phyloP scores from a whole-genome alignment of 1,140 invertebrate genomes.

The Drosophila cardini region DNA sequence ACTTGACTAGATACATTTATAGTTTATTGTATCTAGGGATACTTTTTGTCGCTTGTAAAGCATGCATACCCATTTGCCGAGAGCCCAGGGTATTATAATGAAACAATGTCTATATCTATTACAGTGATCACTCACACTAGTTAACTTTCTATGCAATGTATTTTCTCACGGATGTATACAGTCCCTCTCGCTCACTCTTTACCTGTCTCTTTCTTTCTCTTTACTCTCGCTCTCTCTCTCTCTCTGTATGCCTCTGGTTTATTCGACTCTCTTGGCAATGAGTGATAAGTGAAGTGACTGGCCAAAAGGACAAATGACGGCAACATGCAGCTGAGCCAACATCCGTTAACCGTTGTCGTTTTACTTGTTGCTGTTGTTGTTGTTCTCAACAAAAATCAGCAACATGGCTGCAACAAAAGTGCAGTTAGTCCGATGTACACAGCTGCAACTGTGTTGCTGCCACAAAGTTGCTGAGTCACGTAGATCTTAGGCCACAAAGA shows the following conservation, averaged over 20 bases:
- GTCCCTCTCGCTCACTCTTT: conserved; percentile 11
- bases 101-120: conserved; percentile 32
- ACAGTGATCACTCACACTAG: conserved; percentile 16
- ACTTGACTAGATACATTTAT: no score
- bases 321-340: conserved; percentile 68
- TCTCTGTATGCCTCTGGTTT: neutral
- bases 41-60: neutral
- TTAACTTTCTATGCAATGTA: conserved; percentile 64
- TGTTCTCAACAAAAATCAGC: conserved; percentile 59
- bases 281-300: conserved; percentile 69
- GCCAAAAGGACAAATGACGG: conserved; percentile 65
- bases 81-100: neutral
- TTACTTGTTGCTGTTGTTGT: no score
- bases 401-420: conserved; percentile 58
- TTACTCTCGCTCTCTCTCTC: conserved; percentile 12
- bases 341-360: conserved; percentile 67
- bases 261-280: conserved; percentile 26
- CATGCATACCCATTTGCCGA: neutral
- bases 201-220: conserved; percentile 11
- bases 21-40: no score
- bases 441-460: conserved; percentile 52
- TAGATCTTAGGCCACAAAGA: conserved; percentile 25
- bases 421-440: conserved; percentile 54
- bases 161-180: conserved; percentile 69
- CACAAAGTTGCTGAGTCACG: conserved; percentile 67